phyloP scores from a whole-genome alignment of 2,113 vertebrate species.

The Sterrhoptilus dennistouni region DNA sequence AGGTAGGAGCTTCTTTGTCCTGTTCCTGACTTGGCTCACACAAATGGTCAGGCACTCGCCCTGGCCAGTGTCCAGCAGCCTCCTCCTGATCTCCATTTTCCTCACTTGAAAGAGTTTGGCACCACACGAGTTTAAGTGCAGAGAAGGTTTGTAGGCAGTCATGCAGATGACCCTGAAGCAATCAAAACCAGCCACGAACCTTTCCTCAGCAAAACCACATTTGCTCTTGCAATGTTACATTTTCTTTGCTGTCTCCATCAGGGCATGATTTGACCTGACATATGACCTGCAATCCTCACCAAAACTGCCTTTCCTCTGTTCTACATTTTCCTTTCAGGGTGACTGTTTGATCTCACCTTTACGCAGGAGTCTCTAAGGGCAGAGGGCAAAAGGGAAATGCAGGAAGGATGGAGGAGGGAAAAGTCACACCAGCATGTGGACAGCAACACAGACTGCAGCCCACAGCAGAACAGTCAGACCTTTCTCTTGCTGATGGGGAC shows the following conservation, averaged over 20 bases:
- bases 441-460: background rate
- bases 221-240: background rate
- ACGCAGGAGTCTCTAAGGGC: background rate
- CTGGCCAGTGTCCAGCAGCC: background rate
- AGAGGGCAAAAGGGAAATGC: slow-evolving; percentile 6
- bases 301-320: slow-evolving; percentile 10
- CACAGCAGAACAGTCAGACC: background rate
- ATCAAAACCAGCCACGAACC: background rate
- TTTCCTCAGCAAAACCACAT: background rate
- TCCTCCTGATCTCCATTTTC: background rate
- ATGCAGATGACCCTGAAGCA: background rate
- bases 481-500: background rate
- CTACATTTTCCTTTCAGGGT: background rate
- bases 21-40: background rate
- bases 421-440: slow-evolving; percentile 10
- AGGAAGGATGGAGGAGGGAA: background rate
- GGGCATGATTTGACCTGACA: background rate
- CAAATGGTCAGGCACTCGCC: background rate
- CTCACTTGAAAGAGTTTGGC: background rate
- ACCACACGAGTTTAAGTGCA: background rate
- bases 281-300: background rate
- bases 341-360: background rate
- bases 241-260: background rate
- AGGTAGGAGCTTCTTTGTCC: background rate
- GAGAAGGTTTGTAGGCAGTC: background rate